Conservation (phyloP, 2,797 vertebrate species). For the Lepilemur septentrionalis region DNA sequence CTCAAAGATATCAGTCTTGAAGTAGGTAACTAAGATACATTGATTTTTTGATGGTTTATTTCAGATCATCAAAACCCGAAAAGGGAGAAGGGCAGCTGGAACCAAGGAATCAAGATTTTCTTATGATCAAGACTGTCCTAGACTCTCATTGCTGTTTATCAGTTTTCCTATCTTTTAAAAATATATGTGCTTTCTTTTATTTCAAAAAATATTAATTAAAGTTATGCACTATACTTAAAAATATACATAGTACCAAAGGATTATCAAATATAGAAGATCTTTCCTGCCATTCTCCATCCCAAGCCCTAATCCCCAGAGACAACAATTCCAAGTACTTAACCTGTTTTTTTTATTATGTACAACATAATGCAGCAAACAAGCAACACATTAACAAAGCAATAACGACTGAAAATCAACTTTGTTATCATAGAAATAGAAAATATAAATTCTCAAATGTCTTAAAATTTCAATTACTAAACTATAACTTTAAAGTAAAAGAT, state of each 20-base stretch:
- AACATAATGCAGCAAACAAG: neutral
- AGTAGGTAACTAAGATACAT: neutral
- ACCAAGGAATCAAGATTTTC: neutral
- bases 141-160: neutral
- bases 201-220: neutral
- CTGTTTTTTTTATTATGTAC: neutral
- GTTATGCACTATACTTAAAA: neutral
- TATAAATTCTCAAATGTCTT: neutral
- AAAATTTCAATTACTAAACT: neutral
- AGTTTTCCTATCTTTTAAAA: neutral
- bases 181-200: neutral
- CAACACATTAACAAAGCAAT: neutral
- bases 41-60: neutral
- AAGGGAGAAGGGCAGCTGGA: rapidly evolving
- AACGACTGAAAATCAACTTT: neutral
- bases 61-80: neutral
- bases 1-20: neutral
- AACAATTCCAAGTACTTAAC: neutral
- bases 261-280: neutral
- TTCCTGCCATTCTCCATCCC: neutral
- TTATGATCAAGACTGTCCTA: neutral
- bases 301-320: neutral
- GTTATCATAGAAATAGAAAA: neutral
- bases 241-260: neutral
- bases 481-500: neutral